These are phyloP conservation scores for Ophiothrix spiculata DNA, from an alignment of 35 echinoderm and acorn worm genomes.

Conservation along the genomic window DNA sequence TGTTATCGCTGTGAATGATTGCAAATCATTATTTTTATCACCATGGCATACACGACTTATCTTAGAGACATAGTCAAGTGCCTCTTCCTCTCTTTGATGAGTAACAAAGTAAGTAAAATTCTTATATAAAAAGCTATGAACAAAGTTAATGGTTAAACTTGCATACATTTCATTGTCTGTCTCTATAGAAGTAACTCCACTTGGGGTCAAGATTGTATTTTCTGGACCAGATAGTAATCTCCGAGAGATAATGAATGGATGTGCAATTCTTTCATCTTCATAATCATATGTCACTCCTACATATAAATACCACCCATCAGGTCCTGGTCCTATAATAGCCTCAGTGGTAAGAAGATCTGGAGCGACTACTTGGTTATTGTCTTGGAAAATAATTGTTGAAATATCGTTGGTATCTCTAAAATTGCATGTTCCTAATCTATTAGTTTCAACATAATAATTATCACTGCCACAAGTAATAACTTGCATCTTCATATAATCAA, in stretches of 20 bases:
- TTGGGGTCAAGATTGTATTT: neutral
- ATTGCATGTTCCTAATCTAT: neutral
- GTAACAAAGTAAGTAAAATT: neutral
- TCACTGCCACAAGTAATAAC: constrained; percentile 30
- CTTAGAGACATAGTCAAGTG: neutral
- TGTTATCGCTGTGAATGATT: neutral
- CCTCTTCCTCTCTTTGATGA: neutral
- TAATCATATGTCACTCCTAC: neutral
- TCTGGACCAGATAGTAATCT: neutral
- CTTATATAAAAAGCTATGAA: neutral
- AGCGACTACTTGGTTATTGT: neutral
- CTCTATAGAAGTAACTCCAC: too few species aligned
- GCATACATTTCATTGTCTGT: too few species aligned
- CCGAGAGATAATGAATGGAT: neutral
- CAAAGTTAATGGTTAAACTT: neutral
- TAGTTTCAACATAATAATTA: neutral
- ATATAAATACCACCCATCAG: neutral
- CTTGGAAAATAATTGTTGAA: neutral
- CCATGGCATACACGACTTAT: neutral
- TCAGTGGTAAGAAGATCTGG: neutral
- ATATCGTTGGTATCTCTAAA: neutral
- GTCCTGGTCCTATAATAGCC: neutral
- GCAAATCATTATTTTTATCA: neutral
- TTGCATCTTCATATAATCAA: constrained; percentile 5
- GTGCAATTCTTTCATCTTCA: neutral